These are phyloP conservation scores for Coenonympha glycerion DNA, from an alignment of 2,888 invertebrate species.

Conservation along the genomic window DNA sequence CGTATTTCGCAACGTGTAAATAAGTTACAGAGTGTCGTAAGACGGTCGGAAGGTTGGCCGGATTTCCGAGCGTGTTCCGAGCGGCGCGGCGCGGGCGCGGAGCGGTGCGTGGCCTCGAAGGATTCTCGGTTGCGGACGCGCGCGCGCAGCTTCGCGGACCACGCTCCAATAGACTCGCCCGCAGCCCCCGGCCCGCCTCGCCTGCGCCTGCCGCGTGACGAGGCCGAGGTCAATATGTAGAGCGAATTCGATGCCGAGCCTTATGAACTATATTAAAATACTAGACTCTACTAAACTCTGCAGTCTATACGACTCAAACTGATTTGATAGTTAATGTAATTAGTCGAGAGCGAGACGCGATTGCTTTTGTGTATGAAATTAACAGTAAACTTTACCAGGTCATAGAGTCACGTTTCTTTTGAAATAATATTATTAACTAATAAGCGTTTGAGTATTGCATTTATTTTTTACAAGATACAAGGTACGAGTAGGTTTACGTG, in stretches of 20 bases:
- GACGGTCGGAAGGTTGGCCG: conserved; percentile 75
- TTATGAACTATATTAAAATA: neutral
- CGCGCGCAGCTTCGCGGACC: conserved; percentile 30
- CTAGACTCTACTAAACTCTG: neutral
- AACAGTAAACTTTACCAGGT: conserved; percentile 34
- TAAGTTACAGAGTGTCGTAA: conserved; percentile 74
- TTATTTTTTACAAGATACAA: conserved; percentile 7
- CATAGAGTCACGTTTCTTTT: conserved; percentile 65
- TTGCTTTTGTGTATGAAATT: neutral
- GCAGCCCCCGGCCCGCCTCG: conserved; percentile 42
- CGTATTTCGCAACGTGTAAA: conserved; percentile 74
- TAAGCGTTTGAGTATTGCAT: conserved; percentile 30
- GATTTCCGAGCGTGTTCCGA: conserved; percentile 75
- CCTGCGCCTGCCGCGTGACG: conserved; percentile 32
- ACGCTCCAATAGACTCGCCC: conserved; percentile 26
- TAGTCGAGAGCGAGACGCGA: too few species aligned
- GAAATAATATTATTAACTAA: conserved; percentile 61
- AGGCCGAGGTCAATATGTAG: conserved; percentile 28
- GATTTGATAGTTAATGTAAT: neutral
- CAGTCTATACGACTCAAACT: neutral
- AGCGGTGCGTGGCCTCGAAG: conserved; percentile 63
- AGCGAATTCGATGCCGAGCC: neutral
- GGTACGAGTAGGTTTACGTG: neutral
- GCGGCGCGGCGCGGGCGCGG: conserved; percentile 45
- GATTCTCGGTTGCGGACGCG: conserved; percentile 67